These are phyloP conservation scores for Melanerpes formicivorus DNA, from an alignment of 2,113 vertebrate species.

Conservation along the genomic window DNA sequence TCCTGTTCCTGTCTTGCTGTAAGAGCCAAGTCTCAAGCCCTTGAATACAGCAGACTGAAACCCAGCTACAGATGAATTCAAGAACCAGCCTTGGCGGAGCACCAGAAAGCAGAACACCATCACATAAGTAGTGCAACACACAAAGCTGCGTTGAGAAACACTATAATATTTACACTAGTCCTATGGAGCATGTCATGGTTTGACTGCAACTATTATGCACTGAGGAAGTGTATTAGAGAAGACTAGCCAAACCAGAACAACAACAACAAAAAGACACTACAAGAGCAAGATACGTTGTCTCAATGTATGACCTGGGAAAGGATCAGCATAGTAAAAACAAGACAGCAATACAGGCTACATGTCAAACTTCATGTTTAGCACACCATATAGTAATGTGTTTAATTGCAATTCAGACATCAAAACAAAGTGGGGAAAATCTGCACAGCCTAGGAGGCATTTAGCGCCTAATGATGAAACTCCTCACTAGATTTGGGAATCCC, in stretches of 20 bases:
- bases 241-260: not conserved
- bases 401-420: not conserved
- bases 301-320: not conserved
- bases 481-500: not conserved
- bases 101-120: not conserved
- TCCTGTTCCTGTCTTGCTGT: not conserved
- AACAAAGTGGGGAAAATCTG: not conserved
- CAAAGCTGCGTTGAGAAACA: not conserved
- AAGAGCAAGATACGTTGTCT: not conserved
- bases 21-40: not conserved
- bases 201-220: not conserved
- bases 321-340: not conserved
- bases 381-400: rapidly evolving
- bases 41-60: not conserved
- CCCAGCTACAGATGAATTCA: not conserved
- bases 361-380: not conserved
- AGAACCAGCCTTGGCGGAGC: not conserved
- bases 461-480: too few species aligned
- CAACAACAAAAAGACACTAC: not conserved
- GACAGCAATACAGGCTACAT: rapidly evolving
- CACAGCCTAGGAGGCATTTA: not conserved
- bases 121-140: rapidly evolving
- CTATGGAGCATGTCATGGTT: not conserved
- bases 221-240: not conserved
- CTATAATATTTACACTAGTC: not conserved